Evolutionary conservation across 2,113 vertebrate genomes (phyloP), one percentile per base, ranked within the genome.

Genomic region (Rhea pennata): DNA sequence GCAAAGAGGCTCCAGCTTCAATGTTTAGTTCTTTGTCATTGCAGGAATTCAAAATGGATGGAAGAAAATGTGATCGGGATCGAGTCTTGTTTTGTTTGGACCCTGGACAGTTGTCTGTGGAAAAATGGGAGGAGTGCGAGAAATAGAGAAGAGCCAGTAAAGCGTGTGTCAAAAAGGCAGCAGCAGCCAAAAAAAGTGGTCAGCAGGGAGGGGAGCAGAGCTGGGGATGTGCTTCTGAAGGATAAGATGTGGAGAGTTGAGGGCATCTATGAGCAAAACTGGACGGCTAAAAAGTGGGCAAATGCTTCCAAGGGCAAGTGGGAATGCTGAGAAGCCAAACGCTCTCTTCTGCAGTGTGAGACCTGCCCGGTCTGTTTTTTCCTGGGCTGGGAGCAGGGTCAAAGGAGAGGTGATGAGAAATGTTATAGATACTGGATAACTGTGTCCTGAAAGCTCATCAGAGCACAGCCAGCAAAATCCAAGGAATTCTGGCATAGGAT

Each of bases 1-100:
- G 84, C 53, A 58, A 65, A 76, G 79, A 76, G 72, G 73, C 76
- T 75, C 84, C 84, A 93, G 69, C 67, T 89, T 78, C 79, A 74
- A 50, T 70, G 39, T 89, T 94, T 95, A 61, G 91, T 97, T 91
- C 84, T 92, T 75, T 75, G 88, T 88, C 61, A 6, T 88, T 69
- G 84, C 33, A 92, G 78, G 92, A 93, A 84, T 80, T 82, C 82
- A 94, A 76, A 74, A 46, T 54, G 85, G 78, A 88, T 61, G 90
- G 86, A 88, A 59, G 72, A 87, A 95, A 94, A 94, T 92, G 53
- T 33, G 54, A 17, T 75, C 5, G 42, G 85, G 76, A 42, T 16
- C 85, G 86, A 84, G 74, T 88, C 84, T 79, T 77, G 23, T 95
- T 94, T 92, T 90, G 85, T 71, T 92, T 95, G 90, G 96, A 91